Conservation (phyloP, 2,888 invertebrate genomes). For the Rhyacophila evoluta region DNA sequence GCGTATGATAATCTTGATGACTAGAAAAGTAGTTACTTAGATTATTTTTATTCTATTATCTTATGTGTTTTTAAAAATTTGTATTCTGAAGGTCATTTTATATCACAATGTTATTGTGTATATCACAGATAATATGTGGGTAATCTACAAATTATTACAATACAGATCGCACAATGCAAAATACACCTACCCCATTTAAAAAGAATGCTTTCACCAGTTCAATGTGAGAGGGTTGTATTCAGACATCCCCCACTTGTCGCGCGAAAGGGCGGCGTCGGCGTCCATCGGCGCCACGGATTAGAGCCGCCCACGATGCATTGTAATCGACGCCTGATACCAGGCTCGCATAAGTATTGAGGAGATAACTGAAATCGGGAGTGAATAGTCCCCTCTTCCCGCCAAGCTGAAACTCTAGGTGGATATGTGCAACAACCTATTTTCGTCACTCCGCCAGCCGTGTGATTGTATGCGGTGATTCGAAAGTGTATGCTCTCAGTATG, state of each 20-base stretch:
- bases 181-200: too few species aligned
- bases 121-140: too few species aligned
- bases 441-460: slow-evolving; percentile 29
- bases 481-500: not conserved
- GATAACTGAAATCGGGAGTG: slow-evolving; percentile 53
- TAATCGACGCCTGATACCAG: slow-evolving; percentile 64
- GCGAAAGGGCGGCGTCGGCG: slow-evolving; percentile 57
- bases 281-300: slow-evolving; percentile 41
- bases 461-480: slow-evolving; percentile 29
- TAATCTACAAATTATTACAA: too few species aligned
- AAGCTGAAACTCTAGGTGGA: slow-evolving; percentile 2
- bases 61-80: too few species aligned
- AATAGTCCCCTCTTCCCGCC: slow-evolving; percentile 5
- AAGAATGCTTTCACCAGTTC: not conserved
- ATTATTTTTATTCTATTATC: too few species aligned
- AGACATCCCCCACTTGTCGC: not conserved
- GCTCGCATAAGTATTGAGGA: slow-evolving; percentile 60
- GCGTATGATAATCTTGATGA: too few species aligned
- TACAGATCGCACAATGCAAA: too few species aligned
- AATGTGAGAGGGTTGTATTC: not conserved
- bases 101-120: too few species aligned
- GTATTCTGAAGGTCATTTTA: too few species aligned
- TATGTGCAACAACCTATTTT: slow-evolving; percentile 37
- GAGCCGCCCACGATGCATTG: slow-evolving; percentile 68
- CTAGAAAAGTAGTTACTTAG: too few species aligned